These are phyloP conservation scores for Huso huso DNA, from an alignment of 2,797 vertebrate species.

Conservation along the genomic window DNA sequence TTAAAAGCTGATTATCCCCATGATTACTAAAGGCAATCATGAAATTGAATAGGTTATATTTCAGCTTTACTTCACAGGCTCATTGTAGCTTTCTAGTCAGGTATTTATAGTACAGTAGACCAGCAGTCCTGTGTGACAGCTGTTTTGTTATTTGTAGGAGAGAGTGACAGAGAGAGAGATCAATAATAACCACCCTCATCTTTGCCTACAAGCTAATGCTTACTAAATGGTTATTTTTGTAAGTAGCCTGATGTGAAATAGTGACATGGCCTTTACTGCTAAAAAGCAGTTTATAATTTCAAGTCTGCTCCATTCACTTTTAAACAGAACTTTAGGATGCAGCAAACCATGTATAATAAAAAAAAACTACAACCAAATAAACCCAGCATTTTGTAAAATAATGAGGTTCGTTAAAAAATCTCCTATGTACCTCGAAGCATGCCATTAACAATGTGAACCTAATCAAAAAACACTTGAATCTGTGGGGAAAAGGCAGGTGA, in stretches of 20 bases:
- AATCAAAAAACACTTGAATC: conserved; percentile 21
- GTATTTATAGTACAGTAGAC: background rate
- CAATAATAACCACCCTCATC: conserved; percentile 24
- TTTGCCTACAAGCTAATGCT: conserved; percentile 9
- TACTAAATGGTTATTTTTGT: conserved; percentile 21
- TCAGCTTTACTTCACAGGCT: background rate
- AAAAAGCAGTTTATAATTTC: conserved; percentile 14
- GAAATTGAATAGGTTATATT: too few relatives aligned
- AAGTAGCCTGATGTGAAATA: conserved; percentile 12
- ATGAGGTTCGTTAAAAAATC: conserved; percentile 16
- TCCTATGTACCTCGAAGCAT: background rate
- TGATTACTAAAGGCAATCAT: too few relatives aligned
- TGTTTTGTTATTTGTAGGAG: conserved; percentile 19
- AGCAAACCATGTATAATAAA: background rate
- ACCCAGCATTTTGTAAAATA: conserved; percentile 2
- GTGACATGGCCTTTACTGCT: conserved; percentile 2
- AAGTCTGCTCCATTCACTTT: conserved; percentile 1
- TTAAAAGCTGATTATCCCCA: too few relatives aligned
- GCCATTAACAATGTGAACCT: conserved; percentile 13
- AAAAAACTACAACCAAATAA: background rate
- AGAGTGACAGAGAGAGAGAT: conserved; percentile 16
- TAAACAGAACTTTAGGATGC: background rate
- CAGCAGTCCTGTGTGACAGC: conserved; percentile 22
- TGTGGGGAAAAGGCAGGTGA: background rate
- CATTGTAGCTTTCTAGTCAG: conserved; percentile 10